These are phyloP conservation scores for Delichon dasypus DNA, from an alignment of 2,797 vertebrate genomes.

Conservation along the genomic window DNA sequence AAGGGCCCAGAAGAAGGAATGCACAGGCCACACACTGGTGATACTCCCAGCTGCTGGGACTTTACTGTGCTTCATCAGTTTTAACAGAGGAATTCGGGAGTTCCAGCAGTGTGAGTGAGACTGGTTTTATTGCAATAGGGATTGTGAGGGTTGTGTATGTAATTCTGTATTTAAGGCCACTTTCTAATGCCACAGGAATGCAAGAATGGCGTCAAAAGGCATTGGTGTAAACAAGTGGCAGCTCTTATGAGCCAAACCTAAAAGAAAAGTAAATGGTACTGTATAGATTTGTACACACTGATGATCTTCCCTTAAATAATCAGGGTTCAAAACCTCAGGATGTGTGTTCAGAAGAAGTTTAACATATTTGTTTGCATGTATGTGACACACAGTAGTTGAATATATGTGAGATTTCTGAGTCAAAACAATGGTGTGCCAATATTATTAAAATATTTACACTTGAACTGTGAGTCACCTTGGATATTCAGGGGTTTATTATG, in stretches of 20 bases:
- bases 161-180: neutral
- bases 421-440: neutral
- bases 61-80: neutral
- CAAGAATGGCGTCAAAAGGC: neutral
- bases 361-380: rapidly evolving
- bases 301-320: neutral
- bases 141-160: neutral
- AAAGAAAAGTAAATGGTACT: neutral
- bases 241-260: neutral
- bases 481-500: neutral
- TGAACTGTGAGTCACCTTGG: neutral
- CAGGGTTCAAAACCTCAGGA: neutral
- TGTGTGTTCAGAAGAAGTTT: neutral
- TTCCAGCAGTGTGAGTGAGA: neutral
- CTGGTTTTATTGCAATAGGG: neutral
- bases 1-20: neutral
- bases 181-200: neutral
- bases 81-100: neutral
- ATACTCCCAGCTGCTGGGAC: neutral
- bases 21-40: neutral
- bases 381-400: neutral
- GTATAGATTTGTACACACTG: neutral
- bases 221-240: neutral
- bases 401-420: neutral
- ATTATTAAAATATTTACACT: neutral